Conservation (phyloP, 2,797 vertebrate species). For the Pogoniulus pusillus region DNA sequence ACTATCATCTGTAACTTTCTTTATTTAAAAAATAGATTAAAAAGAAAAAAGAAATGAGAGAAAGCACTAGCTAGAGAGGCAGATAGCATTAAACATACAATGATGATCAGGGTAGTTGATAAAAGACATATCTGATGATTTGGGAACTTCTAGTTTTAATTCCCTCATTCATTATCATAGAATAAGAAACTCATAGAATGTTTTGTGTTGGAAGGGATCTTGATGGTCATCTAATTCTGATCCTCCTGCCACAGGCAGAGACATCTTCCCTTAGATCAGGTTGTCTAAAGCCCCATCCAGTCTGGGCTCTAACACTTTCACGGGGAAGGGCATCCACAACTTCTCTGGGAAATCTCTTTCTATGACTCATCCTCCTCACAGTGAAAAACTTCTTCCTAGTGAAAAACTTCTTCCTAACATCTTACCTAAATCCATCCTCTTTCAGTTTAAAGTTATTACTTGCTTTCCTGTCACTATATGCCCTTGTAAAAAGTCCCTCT, state of each 20-base stretch:
- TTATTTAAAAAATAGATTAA: too few species aligned
- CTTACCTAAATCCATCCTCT: too few species aligned
- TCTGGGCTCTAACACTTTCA: neutral
- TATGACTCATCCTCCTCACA: too few species aligned
- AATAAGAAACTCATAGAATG: neutral
- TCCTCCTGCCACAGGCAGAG: neutral
- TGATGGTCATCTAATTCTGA: neutral
- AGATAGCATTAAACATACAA: neutral
- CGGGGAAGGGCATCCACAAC: neutral
- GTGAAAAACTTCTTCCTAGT: too few species aligned
- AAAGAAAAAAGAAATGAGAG: neutral
- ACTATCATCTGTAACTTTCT: too few species aligned
- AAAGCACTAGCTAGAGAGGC: neutral
- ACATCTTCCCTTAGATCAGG: neutral
- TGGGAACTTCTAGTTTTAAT: neutral
- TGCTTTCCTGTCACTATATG: too few species aligned
- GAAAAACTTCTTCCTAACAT: too few species aligned
- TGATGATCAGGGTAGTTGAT: neutral
- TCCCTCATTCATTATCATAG: neutral
- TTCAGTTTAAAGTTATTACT: too few species aligned
- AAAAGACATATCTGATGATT: neutral
- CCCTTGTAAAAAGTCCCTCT: too few species aligned
- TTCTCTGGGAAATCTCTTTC: neutral
- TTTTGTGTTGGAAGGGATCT: neutral
- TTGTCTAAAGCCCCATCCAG: neutral